Evolutionary conservation across 2,113 vertebrate genomes (phyloP).

Genomic region (Ochotona princeps): DNA sequence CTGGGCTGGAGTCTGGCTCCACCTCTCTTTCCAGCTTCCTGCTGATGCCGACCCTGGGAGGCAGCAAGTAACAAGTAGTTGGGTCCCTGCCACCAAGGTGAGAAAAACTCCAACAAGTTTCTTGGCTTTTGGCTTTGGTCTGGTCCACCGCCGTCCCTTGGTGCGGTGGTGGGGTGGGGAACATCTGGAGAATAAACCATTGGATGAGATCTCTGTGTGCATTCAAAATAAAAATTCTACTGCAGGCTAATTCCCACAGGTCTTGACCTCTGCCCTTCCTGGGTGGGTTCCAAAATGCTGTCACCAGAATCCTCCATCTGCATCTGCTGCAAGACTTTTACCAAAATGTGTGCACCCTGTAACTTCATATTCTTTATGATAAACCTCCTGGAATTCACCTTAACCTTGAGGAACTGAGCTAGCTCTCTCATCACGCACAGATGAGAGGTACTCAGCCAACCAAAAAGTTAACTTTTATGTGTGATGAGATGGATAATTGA

Average conservation of each 20-base stretch:
- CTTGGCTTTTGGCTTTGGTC: too few relatives aligned
- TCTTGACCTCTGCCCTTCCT: not conserved
- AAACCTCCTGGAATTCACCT: slow-evolving; percentile 9
- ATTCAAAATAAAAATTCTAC: not conserved
- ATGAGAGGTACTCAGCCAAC: not conserved
- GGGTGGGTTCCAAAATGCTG: not conserved
- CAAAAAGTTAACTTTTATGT: not conserved
- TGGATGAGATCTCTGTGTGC: too few relatives aligned
- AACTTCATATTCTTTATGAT: not conserved
- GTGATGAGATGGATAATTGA: not conserved
- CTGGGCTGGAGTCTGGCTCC: too few relatives aligned
- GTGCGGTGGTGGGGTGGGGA: too few relatives aligned
- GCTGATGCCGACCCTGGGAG: too few relatives aligned
- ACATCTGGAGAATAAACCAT: too few relatives aligned
- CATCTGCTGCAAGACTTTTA: not conserved
- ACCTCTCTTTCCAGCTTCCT: too few relatives aligned
- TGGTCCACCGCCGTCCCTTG: too few relatives aligned
- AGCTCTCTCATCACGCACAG: not conserved
- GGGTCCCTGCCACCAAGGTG: too few relatives aligned
- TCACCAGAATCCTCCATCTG: not conserved
- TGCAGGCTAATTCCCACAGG: too few relatives aligned
- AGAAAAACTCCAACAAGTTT: too few relatives aligned
- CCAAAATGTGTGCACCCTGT: not conserved
- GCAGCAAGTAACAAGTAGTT: too few relatives aligned
- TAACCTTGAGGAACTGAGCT: slow-evolving; percentile 20